Base-by-base conservation (phyloP, 2,797 vertebrate genomes). In the Limosa lapponica region DNA sequence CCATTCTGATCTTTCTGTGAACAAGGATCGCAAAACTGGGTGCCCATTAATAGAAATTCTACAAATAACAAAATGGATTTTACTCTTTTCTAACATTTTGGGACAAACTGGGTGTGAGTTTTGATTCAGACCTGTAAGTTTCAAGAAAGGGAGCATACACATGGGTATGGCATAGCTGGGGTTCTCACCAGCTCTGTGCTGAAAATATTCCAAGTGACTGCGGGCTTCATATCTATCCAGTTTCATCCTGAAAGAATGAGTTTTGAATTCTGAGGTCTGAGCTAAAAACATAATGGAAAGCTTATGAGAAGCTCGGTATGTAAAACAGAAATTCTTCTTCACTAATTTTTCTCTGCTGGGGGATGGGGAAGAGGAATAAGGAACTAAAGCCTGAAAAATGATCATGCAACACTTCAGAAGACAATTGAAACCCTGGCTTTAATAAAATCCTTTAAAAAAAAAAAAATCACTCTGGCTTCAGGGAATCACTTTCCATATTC, bases 271-370 rank as follows among this genome's bases (percentile, higher is more conserved):
- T 80, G 70, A 96, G 78, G 79, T 91, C 91, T 85, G 64, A 84
- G 80, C n/a, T 91, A 79, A 84, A 93, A 95, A 71, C 81, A 55
- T 96, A 93, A 96, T 86, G 51, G 90, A 80, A 96, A 90, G 44
- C 67, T 96, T 89, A 62, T 95, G 77, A 64, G 54, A 79, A 58
- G 11, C 52, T 80, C 25, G 17, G 43, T 94, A 96, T 66, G 39
- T 84, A 86, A 87, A 58, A 17, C 55, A 94, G 59, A 94, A 95
- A 95, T 72, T 54, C 15, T 73, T 27, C 19, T n/a, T 82, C 9
- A 22, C 27, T 74, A n/a, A 25, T 80, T 95, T 96, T 66, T 66
- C 43, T 88, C 39, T 59, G 34, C 41, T 70, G 32, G 37, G 73
- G 43, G 48, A 32, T 59, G 39, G 49, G 62, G 51, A 82, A 93